Evolutionary conservation across 1,140 invertebrate genomes (phyloP), one percentile per base, ranked within the genome.

Genomic region (Dicyema japonicum): DNA sequence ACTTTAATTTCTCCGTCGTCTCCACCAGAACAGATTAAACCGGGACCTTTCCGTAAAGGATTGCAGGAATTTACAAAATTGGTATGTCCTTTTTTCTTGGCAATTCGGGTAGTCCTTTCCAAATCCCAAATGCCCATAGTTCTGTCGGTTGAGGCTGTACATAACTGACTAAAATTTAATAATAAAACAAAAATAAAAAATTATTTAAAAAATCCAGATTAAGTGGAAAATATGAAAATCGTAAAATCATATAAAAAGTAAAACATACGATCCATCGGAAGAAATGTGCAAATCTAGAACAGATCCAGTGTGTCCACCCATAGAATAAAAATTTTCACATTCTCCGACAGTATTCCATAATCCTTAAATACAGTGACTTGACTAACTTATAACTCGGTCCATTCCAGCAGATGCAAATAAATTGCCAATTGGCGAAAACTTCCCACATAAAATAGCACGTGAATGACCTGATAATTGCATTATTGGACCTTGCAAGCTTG

Each of bases 331-430:
- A 50, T 92, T 97, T 40, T 94, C 78, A 57, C 82, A 94, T 43
- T 97, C 78, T 3, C 74, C 82, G 50, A 80, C 85, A 2, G 80
- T 72, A 50, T 71, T 78, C 88, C 88, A 97, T 36, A 94, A 58
- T 46, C 69, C 75, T 85, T 43, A 15, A 40, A 39, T 16, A 21
- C 12, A 24, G 5, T 9, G 5, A 11, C 12, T 22, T 25, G 32
- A 63, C 68, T 65, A 60, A 85, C 78, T 76, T 35, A 97, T 80
- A 54, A 75, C 66, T 45, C 78, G 57, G 45, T 97, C 88, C 49
- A 76, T 82, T n/a, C 85, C 88, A 18, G 70, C 67, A 0, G 78
- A 80, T 5, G 75, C 74, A 13, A 94, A 47, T 43, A 80, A 66
- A 36, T 72, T 65, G 14, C 85, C 82, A 47, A 92, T 76, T 2